A percentile compares a stretch with the other conserved stretches of the same genome.
Evolutionary conservation across 1,140 invertebrate species (phyloP).

Genomic region (Ruditapes philippinarum): DNA sequence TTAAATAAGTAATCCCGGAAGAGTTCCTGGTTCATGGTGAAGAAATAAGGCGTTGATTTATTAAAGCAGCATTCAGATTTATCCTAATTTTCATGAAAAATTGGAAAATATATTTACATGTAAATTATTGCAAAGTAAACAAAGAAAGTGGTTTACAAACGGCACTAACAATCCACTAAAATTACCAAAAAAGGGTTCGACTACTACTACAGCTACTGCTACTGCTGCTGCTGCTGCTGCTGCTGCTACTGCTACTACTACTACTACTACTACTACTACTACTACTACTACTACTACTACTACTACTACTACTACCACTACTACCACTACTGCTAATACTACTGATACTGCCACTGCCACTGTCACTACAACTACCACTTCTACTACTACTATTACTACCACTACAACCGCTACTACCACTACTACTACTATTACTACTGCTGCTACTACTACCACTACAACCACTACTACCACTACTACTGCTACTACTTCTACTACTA

Average conservation of each 20-base stretch:
- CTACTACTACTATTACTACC: background rate
- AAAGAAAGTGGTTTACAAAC: too few relatives aligned
- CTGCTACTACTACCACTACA: slow-evolving; percentile 18
- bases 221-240: background rate
- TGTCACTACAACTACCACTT: background rate
- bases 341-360: background rate
- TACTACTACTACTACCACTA: background rate
- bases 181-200: too few relatives aligned
- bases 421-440: background rate
- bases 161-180: too few relatives aligned
- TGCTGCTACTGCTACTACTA: background rate
- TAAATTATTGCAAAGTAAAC: too few relatives aligned
- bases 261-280: background rate
- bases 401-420: too few relatives aligned
- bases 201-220: background rate
- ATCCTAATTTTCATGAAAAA: too few relatives aligned
- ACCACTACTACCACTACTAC: too few relatives aligned
- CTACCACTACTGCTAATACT: background rate
- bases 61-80: too few relatives aligned
- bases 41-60: too few relatives aligned
- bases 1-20: too few relatives aligned
- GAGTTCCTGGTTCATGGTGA: too few relatives aligned
- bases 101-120: too few relatives aligned
- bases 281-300: background rate
- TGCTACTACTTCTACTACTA: slow-evolving; percentile 29